Percentiles rank a stretch among this genome's conserved stretches.
Conservation (phyloP, 2,113 vertebrate genomes). For the Colistium nudipinnis region DNA sequence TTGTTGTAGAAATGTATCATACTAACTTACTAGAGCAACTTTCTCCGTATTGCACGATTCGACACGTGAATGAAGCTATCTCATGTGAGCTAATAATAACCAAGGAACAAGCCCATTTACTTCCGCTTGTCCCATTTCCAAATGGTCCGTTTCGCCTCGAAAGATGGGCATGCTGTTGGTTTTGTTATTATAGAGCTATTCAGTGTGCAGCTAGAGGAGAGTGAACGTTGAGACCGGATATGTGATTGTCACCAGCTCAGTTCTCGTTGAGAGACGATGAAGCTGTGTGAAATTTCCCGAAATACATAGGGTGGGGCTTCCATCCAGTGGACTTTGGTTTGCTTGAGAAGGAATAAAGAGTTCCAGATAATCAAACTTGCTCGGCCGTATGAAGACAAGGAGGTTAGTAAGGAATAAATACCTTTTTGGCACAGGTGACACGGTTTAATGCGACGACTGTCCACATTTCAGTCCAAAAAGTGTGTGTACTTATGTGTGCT, state of each 20-base stretch:
- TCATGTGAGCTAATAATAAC: slow-evolving; percentile 46
- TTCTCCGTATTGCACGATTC: slow-evolving; percentile 20
- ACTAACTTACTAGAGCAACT: slow-evolving; percentile 29
- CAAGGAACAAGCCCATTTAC: not conserved
- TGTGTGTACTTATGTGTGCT: slow-evolving; percentile 20
- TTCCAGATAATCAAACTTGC: slow-evolving; percentile 14
- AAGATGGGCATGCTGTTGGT: not conserved
- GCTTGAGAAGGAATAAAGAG: not conserved
- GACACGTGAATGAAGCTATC: slow-evolving; percentile 5
- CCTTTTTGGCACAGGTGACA: not conserved
- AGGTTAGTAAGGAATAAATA: slow-evolving; percentile 37
- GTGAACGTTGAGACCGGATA: not conserved
- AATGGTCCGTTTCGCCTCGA: not conserved
- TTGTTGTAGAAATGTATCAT: slow-evolving; percentile 27
- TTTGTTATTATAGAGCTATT: not conserved
- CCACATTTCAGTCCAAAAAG: slow-evolving; percentile 48
- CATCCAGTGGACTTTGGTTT: slow-evolving; percentile 25
- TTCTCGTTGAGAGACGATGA: not conserved
- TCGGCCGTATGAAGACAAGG: slow-evolving; percentile 24
- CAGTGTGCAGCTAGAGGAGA: not conserved
- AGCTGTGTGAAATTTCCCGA: not conserved
- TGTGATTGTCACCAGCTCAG: slow-evolving; percentile 1
- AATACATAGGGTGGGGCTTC: slow-evolving; percentile 7
- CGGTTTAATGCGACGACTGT: slow-evolving; percentile 20
- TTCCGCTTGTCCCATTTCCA: not conserved